Conservation (phyloP, 1,140 invertebrate genomes). For the Drosophila repleta region DNA sequence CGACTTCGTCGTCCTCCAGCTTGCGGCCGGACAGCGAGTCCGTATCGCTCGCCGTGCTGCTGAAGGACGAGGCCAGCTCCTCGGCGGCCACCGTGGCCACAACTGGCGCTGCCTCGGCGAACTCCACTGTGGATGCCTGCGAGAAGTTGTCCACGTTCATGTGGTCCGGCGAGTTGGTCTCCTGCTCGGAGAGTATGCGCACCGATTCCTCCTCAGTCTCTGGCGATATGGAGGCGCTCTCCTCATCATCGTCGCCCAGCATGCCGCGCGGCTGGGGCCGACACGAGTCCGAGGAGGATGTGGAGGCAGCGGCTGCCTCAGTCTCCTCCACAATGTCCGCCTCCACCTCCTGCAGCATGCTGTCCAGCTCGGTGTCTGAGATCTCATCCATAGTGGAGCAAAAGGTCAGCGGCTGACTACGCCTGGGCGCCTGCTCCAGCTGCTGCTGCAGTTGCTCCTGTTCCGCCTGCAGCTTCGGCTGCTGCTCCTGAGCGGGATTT, state of each 20-base stretch:
- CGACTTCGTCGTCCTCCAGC: constrained; percentile 45
- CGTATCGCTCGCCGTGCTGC: constrained; percentile 66
- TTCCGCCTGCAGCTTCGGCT: not conserved
- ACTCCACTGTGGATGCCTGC: constrained; percentile 81
- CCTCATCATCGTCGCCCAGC: constrained; percentile 4
- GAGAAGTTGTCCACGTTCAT: constrained; percentile 82
- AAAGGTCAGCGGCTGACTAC: constrained; percentile 72
- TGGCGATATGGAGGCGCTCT: constrained; percentile 29
- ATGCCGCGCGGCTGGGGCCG: constrained; percentile 21
- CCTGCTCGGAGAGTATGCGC: constrained; percentile 66
- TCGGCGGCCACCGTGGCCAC: constrained; percentile 44
- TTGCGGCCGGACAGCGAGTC: constrained; percentile 65
- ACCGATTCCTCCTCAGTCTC: constrained; percentile 70
- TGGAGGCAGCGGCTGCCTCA: constrained; percentile 27
- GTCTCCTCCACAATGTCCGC: constrained; percentile 58
- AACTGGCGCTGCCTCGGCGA: constrained; percentile 51
- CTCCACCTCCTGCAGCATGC: constrained; percentile 82
- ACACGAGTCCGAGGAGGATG: constrained; percentile 15
- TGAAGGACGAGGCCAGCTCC: constrained; percentile 59
- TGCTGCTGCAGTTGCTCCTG: constrained; percentile 5
- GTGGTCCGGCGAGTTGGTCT: constrained; percentile 62
- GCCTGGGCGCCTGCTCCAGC: constrained; percentile 26
- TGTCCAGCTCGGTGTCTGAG: constrained; percentile 82
- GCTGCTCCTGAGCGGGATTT: not conserved
- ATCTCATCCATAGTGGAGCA: constrained; percentile 84